Base-by-base conservation (phyloP, 1,140 invertebrate species). In the Calycopis cecrops region DNA sequence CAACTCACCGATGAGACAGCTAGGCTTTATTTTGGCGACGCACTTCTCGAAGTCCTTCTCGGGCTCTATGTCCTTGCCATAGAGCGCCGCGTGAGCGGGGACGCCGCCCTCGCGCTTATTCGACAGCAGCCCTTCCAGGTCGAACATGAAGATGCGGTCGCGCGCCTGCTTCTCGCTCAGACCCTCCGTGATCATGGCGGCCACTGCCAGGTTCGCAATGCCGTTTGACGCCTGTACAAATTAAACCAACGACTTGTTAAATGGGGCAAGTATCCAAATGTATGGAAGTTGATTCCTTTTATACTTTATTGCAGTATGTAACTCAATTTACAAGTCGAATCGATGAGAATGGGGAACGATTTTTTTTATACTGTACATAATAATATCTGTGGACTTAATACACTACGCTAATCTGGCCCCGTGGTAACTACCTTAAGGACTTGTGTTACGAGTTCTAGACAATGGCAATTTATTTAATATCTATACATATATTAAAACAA, bases 111-210 rank as follows among this genome's bases (percentile, higher is more conserved):
- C 92, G 17, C 95, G 87, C 6, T 90, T 89, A 44, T 93, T 94
- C 0, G 93, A 93, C 38, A 97, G 73, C 0, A 97, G 84, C 28
- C 96, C 96, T 69, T 95, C 92, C 38, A 96, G 93, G 62, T 97
- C 95, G 74, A 94, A 92, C 94, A 96, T 95, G 92, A 94, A 98
- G 55, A 99, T 97, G 62, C 93, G 93, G 35, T 91, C 89, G 11
- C 92, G 87, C 0, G 97, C 97, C 64, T 98, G 92, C 63, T 94
- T 85, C 61, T 91, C 85, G 0, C 91, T 86, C 3, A 94, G 86
- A 12, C 96, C 96, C 67, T 98, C 95, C 9, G 91, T 89, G 55
- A 94, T 90, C 94, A 98, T 94, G 0, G 96, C 96, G 71, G 94
- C 93, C 0, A 96, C 94, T 38, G 95, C 93, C 21, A 98, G 88